Percentiles rank a stretch among this genome's conserved stretches.
Conservation (phyloP, 2,797 vertebrate species). For the Pipistrellus kuhlii region DNA sequence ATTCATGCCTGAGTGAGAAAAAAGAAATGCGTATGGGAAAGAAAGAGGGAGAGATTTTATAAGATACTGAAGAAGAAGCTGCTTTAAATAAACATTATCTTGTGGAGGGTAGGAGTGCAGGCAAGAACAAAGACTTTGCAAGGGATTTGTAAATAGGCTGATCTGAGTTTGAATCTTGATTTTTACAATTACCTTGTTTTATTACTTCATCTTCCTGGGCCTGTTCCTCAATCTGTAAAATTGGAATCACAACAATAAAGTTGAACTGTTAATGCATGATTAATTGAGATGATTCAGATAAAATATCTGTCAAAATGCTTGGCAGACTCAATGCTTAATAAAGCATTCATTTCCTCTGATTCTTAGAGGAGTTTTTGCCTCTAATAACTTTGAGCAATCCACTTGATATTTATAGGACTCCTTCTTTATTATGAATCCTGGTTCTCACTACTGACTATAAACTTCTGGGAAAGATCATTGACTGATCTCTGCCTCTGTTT, state of each 20-base stretch:
- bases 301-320: not conserved
- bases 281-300: conserved; percentile 9
- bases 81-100: not conserved
- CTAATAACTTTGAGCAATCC: not conserved
- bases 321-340: not conserved
- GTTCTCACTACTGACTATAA: not conserved
- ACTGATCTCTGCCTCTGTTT: not conserved
- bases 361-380: not conserved
- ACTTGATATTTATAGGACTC: not conserved
- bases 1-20: not conserved
- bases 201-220: not conserved
- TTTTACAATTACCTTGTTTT: not conserved
- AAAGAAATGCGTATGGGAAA: not conserved
- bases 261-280: not conserved
- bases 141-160: not conserved
- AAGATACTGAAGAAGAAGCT: not conserved
- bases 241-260: not conserved
- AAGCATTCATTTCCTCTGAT: not conserved
- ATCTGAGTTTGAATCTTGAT: conserved; percentile 13
- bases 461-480: not conserved
- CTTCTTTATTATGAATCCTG: not conserved
- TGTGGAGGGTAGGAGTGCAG: not conserved
- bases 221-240: not conserved
- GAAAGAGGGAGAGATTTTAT: not conserved
- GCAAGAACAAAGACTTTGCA: not conserved